phyloP scores from a whole-genome alignment of 2,888 invertebrate genomes.

The Stratiomys singularior region DNA sequence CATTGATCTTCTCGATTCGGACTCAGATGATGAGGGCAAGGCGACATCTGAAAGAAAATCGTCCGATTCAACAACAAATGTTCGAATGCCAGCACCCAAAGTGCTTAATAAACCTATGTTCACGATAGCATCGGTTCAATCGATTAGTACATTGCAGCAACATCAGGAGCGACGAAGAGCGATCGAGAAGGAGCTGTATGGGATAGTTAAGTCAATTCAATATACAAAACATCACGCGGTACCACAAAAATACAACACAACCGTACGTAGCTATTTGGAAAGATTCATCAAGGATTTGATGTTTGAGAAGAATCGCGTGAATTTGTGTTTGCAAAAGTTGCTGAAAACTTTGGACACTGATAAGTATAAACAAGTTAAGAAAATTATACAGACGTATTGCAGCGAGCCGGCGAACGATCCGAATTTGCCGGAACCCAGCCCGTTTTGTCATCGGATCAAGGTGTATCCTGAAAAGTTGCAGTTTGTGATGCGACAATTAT shows the following conservation, averaged over 20 bases:
- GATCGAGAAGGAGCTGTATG: background rate
- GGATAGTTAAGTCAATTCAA: constrained; percentile 9
- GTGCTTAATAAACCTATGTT: constrained; percentile 34
- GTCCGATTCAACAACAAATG: background rate
- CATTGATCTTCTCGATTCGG: constrained; percentile 39
- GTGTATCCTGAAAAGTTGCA: constrained; percentile 42
- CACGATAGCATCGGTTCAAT: constrained; percentile 42
- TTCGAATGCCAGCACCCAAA: background rate
- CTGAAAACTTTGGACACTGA: background rate
- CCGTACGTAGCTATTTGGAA: constrained; percentile 13
- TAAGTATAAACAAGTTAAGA: constrained; percentile 19
- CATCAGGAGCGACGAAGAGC: background rate
- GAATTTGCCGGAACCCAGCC: constrained; percentile 18
- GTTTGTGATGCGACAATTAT: constrained; percentile 29
- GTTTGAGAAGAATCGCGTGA: constrained; percentile 40
- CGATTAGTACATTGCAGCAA: constrained; percentile 8
- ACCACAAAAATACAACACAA: constrained; percentile 22
- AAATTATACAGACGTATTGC: constrained; percentile 30
- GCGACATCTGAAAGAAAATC: background rate
- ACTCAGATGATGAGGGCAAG: constrained; percentile 34
- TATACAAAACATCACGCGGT: constrained; percentile 23
- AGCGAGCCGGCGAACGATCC: constrained; percentile 37
- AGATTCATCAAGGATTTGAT: constrained; percentile 19
- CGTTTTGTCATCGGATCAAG: constrained; percentile 38
- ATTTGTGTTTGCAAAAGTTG: constrained; percentile 37